A percentile compares a stretch with the other conserved stretches of the same genome.
Evolutionary conservation across 2,888 invertebrate species (phyloP).

Genomic region (Drosophila peninsularis): DNA sequence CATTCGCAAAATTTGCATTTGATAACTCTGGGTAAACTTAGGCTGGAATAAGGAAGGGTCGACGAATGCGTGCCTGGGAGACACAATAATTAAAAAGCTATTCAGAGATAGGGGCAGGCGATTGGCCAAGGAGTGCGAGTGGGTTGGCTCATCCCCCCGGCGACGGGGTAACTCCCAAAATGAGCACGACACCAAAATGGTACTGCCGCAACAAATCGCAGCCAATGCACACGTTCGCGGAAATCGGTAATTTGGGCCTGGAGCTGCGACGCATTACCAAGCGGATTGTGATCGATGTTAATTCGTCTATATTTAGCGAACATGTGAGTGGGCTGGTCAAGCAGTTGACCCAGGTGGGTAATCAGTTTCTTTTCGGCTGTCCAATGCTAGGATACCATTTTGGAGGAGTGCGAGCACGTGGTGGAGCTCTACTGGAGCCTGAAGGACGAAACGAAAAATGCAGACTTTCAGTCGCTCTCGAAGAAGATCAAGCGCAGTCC

Average conservation of each 20-base stretch:
- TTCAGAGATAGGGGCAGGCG: constrained; percentile 58
- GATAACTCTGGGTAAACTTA: constrained; percentile 34
- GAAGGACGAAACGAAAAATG: constrained; percentile 78
- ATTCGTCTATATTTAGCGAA: constrained; percentile 82
- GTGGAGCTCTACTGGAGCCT: constrained; percentile 81
- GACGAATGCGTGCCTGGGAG: constrained; percentile 73
- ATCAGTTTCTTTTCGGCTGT: neutral
- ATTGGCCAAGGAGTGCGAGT: constrained; percentile 52
- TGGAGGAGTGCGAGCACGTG: constrained; percentile 81
- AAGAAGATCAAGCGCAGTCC: constrained; percentile 84
- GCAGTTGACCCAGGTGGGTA: neutral
- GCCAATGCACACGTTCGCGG: constrained; percentile 82
- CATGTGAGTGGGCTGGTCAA: constrained; percentile 74
- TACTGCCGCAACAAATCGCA: constrained; percentile 83
- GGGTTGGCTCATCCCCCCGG: constrained; percentile 20
- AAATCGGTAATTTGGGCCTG: constrained; percentile 80
- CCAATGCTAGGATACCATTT: constrained; percentile 70
- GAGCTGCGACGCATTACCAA: constrained; percentile 82
- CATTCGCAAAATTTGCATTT: constrained; percentile 71
- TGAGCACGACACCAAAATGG: constrained; percentile 83
- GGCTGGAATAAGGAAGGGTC: constrained; percentile 42
- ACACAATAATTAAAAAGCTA: constrained; percentile 79
- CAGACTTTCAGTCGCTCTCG: constrained; percentile 77
- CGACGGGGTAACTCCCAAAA: constrained; percentile 57
- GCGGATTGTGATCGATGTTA: constrained; percentile 83